These are phyloP conservation scores for Poeciliopsis paucimaculata DNA, from an alignment of 2,797 vertebrate genomes.

Conservation along the genomic window DNA sequence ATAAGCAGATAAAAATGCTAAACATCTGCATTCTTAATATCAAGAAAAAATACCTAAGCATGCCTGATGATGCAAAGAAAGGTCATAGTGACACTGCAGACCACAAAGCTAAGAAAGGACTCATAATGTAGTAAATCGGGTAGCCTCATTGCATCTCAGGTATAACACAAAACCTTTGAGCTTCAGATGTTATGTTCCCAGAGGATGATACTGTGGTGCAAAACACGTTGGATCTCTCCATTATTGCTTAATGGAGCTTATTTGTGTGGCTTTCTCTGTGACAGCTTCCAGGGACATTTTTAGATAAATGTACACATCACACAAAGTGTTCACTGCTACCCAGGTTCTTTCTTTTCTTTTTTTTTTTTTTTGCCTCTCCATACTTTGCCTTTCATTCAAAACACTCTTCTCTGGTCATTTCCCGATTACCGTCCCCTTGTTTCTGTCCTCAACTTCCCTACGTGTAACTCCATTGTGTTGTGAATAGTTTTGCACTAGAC, in stretches of 20 bases:
- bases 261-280: slow-evolving; percentile 1
- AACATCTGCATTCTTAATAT: background rate
- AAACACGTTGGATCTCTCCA: slow-evolving; percentile 15
- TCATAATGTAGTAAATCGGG: background rate
- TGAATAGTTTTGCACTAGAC: slow-evolving; percentile 73
- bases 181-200: slow-evolving; percentile 29
- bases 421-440: slow-evolving; percentile 11
- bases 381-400: background rate
- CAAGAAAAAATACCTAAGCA: background rate
- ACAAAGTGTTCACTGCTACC: slow-evolving; percentile 7
- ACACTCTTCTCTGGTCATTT: slow-evolving; percentile 21
- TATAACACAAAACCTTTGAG: background rate
- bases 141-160: background rate
- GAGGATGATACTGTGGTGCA: slow-evolving; percentile 38
- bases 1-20: background rate
- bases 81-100: background rate
- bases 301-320: slow-evolving; percentile 21
- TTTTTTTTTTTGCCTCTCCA: background rate
- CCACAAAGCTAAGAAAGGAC: background rate
- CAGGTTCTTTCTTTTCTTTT: slow-evolving; percentile 2
- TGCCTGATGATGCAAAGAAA: background rate
- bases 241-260: slow-evolving; percentile 26
- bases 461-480: slow-evolving; percentile 39
- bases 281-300: slow-evolving; percentile 20
- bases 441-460: slow-evolving; percentile 16